Conservation (phyloP, 2,113 vertebrate species). For the Stegastes partitus region DNA sequence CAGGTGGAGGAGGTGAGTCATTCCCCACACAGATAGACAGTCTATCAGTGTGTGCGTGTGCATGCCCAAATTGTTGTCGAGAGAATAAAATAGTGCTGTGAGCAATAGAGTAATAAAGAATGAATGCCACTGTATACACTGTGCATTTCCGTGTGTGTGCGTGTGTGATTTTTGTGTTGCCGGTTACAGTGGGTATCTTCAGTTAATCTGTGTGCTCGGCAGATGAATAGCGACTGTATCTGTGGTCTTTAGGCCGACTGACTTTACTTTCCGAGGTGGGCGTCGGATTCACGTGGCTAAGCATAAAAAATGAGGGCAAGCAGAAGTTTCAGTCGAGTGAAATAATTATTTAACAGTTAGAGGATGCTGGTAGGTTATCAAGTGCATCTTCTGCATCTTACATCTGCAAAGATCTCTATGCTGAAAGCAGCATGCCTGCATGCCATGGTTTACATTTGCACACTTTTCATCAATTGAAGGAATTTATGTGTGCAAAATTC, state of each 20-base stretch:
- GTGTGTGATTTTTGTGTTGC: slow-evolving; percentile 32
- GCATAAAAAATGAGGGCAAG: slow-evolving; percentile 8
- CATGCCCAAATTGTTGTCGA: slow-evolving; percentile 45
- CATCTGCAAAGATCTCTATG: background rate
- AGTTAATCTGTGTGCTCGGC: slow-evolving; percentile 32
- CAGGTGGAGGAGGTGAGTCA: slow-evolving; percentile 82
- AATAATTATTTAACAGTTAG: background rate
- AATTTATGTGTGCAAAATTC: background rate
- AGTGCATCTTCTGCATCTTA: background rate
- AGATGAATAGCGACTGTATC: slow-evolving; percentile 28
- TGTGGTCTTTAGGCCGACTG: slow-evolving; percentile 34
- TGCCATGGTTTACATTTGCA: background rate
- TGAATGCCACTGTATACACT: slow-evolving; percentile 35
- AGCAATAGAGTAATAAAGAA: slow-evolving; percentile 43
- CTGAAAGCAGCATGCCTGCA: background rate
- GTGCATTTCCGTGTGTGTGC: slow-evolving; percentile 24
- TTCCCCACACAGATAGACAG: slow-evolving; percentile 68
- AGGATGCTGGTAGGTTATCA: rapidly evolving
- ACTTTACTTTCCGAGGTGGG: slow-evolving; percentile 32
- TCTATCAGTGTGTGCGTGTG: slow-evolving; percentile 48
- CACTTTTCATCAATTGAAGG: background rate
- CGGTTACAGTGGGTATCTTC: slow-evolving; percentile 9
- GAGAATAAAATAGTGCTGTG: slow-evolving; percentile 50
- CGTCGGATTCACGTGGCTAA: slow-evolving; percentile 19
- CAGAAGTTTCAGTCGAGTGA: background rate